Evolutionary conservation across 2,888 invertebrate species (phyloP).

Genomic region (Epinotia ramella): DNA sequence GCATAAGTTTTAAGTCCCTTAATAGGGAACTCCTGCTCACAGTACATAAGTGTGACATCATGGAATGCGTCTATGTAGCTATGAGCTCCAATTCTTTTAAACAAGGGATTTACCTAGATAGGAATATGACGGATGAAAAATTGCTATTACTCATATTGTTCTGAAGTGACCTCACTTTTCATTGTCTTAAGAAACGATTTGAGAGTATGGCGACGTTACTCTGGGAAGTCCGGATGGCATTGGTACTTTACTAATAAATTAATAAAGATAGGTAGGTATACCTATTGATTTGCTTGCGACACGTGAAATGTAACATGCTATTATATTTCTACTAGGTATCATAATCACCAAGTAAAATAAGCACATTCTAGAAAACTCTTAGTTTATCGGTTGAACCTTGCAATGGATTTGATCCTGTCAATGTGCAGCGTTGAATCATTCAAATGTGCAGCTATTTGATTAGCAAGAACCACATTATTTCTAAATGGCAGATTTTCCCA

Average conservation of each 20-base stretch:
- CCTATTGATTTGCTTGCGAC: neutral
- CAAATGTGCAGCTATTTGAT: neutral
- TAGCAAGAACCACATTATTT: neutral
- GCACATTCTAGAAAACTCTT: neutral
- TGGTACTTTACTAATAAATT: neutral
- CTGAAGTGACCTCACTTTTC: slow-evolving; percentile 7
- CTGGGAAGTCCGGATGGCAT: neutral
- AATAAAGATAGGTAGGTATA: neutral
- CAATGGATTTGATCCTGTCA: neutral
- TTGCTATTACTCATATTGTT: slow-evolving; percentile 29
- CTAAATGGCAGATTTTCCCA: neutral
- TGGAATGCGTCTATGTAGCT: slow-evolving; percentile 13
- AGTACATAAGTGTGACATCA: slow-evolving; percentile 5
- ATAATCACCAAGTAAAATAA: neutral
- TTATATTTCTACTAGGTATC: neutral
- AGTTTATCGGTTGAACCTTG: neutral
- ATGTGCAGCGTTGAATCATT: neutral
- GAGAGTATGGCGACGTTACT: neutral
- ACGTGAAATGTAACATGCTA: neutral
- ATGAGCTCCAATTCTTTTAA: neutral
- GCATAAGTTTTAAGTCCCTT: slow-evolving; percentile 19
- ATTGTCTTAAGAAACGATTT: slow-evolving; percentile 1
- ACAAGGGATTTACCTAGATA: slow-evolving; percentile 27
- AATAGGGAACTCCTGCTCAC: slow-evolving; percentile 4
- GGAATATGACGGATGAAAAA: slow-evolving; percentile 13